Percentiles rank a stretch among this genome's conserved stretches.
These are phyloP conservation scores for Tridacna gigas DNA, from an alignment of 2,888 invertebrate species.

Conservation along the genomic window DNA sequence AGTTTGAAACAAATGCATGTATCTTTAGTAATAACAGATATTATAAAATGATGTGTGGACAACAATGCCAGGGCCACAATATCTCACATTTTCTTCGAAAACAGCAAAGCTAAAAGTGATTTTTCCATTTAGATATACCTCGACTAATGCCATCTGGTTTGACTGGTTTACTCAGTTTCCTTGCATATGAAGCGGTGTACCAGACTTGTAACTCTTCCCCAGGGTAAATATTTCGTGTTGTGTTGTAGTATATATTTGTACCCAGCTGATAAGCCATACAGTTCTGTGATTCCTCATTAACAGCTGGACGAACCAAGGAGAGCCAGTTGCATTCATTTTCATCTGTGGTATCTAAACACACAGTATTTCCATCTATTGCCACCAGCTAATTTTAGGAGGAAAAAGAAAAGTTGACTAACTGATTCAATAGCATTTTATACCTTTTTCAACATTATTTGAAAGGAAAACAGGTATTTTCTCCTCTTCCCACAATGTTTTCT, in stretches of 20 bases:
- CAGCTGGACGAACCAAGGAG: constrained; percentile 87
- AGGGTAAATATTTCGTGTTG: constrained; percentile 84
- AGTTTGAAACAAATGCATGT: no score
- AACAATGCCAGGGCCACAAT: no score
- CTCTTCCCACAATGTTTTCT: no score
- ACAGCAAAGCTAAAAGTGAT: background rate
- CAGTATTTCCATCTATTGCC: constrained; percentile 83
- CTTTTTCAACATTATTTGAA: background rate
- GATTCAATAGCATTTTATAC: background rate
- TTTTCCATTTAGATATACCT: constrained; percentile 64
- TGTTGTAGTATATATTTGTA: constrained; percentile 80
- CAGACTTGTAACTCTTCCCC: constrained; percentile 87
- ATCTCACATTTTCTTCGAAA: no score
- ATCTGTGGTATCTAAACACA: constrained; percentile 87
- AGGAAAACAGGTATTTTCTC: no score
- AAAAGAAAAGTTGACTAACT: background rate
- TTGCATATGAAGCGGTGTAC: constrained; percentile 88
- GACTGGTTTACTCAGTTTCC: constrained; percentile 85
- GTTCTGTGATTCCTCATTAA: constrained; percentile 86
- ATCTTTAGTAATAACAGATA: no score
- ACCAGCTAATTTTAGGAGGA: constrained; percentile 84
- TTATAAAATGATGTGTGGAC: no score
- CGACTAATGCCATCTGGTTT: constrained; percentile 76
- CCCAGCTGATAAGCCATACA: constrained; percentile 88
- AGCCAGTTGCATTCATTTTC: constrained; percentile 88